These are phyloP conservation scores for Streptopelia turtur DNA, from an alignment of 2,797 vertebrate genomes.

Conservation along the genomic window DNA sequence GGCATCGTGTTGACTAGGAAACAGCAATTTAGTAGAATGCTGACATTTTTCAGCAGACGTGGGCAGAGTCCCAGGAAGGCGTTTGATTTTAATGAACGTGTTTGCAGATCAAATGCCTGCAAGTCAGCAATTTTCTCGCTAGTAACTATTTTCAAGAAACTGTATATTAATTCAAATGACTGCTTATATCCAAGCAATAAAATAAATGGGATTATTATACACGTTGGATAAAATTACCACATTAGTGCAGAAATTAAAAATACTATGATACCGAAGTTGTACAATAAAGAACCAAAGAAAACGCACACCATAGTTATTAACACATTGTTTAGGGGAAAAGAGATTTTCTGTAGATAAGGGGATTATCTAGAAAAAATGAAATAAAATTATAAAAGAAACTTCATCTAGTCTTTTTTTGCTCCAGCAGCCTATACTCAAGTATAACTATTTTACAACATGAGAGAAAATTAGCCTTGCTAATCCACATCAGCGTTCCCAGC, in stretches of 20 bases:
- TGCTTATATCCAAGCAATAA: background rate
- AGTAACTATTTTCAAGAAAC: background rate
- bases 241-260: background rate
- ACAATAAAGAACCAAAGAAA: background rate
- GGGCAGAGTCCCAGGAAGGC: background rate
- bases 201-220: background rate
- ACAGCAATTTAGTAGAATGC: background rate
- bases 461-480: background rate
- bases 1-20: background rate
- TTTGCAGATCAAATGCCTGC: background rate
- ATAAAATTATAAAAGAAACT: background rate
- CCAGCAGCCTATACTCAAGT: accelerated
- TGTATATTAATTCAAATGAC: background rate
- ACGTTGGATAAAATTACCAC: background rate
- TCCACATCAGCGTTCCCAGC: background rate
- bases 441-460: background rate
- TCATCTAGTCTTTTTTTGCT: too few relatives aligned
- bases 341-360: background rate
- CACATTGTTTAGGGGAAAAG: background rate
- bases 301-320: background rate
- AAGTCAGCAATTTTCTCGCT: background rate
- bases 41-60: background rate
- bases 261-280: background rate
- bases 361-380: background rate
- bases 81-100: background rate